Conservation (phyloP, 2,797 vertebrate genomes). For the Phrynocephalus guinanensis region DNA sequence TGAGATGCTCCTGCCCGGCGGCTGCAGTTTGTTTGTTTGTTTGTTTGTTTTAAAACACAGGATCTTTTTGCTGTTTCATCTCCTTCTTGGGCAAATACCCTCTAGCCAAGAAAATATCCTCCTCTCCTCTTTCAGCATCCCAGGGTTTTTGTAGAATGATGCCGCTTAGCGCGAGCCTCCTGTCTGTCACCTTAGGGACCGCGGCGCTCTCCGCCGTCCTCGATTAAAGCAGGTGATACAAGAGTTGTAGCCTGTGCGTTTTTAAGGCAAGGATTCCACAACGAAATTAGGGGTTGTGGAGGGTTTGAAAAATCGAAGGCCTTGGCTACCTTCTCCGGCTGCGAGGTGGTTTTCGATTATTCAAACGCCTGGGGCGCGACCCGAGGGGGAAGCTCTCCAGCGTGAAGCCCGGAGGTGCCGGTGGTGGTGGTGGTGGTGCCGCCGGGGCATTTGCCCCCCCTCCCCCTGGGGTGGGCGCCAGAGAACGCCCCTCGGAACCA, state of each 20-base stretch:
- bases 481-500: background rate
- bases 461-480: background rate
- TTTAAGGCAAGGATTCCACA: background rate
- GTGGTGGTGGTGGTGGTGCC: too few relatives aligned
- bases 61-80: conserved; percentile 41
- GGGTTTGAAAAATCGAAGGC: background rate
- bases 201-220: too few relatives aligned
- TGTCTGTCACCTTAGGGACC: too few relatives aligned
- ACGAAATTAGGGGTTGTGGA: background rate
- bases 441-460: too few relatives aligned
- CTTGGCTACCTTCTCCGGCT: background rate
- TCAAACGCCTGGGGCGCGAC: background rate
- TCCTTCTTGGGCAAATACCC: conserved; percentile 11
- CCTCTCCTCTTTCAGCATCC: conserved; percentile 32
- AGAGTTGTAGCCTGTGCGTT: too few relatives aligned
- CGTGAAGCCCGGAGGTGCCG: too few relatives aligned
- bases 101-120: background rate
- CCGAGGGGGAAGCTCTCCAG: background rate
- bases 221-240: too few relatives aligned
- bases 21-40: conserved; percentile 37
- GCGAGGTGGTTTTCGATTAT: background rate
- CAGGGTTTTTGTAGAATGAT: background rate
- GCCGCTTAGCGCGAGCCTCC: too few relatives aligned
- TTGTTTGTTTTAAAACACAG: conserved; percentile 35
- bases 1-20: conserved; percentile 35